Conservation (phyloP, 2,888 invertebrate genomes). For the Orchestes rusci region DNA sequence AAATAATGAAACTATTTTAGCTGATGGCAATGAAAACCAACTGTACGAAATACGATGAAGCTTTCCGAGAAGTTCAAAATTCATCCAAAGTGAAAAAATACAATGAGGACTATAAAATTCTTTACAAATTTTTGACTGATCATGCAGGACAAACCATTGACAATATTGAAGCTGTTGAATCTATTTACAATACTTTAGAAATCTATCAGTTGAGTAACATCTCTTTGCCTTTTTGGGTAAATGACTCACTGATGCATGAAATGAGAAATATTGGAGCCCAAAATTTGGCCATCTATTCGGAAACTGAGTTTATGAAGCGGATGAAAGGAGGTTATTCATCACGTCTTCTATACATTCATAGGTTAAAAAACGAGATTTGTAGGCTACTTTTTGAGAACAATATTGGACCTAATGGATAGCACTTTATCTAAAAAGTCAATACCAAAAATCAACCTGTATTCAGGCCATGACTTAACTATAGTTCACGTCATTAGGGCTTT, state of each 20-base stretch:
- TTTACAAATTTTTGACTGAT: slow-evolving; percentile 56
- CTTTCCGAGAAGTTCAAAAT: slow-evolving; percentile 47
- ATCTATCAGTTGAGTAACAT: slow-evolving; percentile 60
- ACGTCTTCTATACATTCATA: too few relatives aligned
- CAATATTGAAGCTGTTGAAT: slow-evolving; percentile 61
- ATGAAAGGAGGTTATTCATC: slow-evolving; percentile 61
- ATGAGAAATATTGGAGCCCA: slow-evolving; percentile 61
- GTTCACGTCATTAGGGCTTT: slow-evolving; percentile 69
- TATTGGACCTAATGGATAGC: slow-evolving; percentile 56
- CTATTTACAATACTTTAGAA: slow-evolving; percentile 62
- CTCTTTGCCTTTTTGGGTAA: slow-evolving; percentile 68
- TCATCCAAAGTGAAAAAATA: slow-evolving; percentile 46
- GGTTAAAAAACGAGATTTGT: slow-evolving; percentile 27
- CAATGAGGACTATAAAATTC: slow-evolving; percentile 50
- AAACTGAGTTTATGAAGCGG: slow-evolving; percentile 61
- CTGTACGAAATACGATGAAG: slow-evolving; percentile 50
- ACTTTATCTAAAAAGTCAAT: slow-evolving; percentile 42
- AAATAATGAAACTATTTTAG: slow-evolving; percentile 6
- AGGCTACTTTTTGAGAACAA: slow-evolving; percentile 65
- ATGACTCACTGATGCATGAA: slow-evolving; percentile 56
- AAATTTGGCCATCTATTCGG: slow-evolving; percentile 63
- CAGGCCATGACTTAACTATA: slow-evolving; percentile 76
- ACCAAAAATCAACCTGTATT: slow-evolving; percentile 59
- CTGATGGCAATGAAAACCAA: slow-evolving; percentile 28
- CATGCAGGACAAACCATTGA: slow-evolving; percentile 51